phyloP scores from a whole-genome alignment of 2,113 vertebrate genomes.

The Nymphicus hollandicus region DNA sequence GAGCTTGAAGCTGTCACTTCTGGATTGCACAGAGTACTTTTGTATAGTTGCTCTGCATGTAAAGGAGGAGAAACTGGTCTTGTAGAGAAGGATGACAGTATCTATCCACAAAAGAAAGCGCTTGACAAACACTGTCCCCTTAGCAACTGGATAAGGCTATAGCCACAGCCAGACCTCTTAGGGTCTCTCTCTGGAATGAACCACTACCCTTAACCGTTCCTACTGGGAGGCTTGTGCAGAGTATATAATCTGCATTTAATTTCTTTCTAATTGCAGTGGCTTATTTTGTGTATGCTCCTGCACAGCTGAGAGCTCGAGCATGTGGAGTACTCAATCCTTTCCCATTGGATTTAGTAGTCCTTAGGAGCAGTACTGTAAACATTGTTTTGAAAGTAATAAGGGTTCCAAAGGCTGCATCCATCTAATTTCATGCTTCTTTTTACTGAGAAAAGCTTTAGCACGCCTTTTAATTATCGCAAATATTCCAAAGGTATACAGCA shows the following conservation, averaged over 20 bases:
- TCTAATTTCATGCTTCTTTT: neutral
- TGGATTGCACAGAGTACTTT: neutral
- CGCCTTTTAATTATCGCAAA: neutral
- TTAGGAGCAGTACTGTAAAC: neutral
- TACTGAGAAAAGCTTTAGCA: neutral
- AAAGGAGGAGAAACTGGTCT: neutral
- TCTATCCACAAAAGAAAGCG: neutral
- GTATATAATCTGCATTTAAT: neutral
- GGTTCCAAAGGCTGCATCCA: neutral
- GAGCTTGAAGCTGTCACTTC: neutral
- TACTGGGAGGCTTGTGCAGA: neutral
- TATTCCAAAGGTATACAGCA: neutral
- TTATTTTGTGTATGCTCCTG: neutral
- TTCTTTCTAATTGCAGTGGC: neutral
- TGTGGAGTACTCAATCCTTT: neutral
- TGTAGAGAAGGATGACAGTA: neutral
- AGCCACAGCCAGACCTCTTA: neutral
- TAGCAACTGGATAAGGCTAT: neutral
- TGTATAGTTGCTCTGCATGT: neutral
- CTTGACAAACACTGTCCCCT: constrained; percentile 8
- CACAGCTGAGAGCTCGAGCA: neutral
- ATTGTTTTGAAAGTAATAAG: neutral
- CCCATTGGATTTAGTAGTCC: neutral
- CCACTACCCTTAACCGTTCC: neutral
- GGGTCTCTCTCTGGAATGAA: neutral